Percentiles rank a stretch among this genome's conserved stretches.
phyloP scores from a whole-genome alignment of 2,113 vertebrate genomes.

The Daphoenositta chrysoptera region DNA sequence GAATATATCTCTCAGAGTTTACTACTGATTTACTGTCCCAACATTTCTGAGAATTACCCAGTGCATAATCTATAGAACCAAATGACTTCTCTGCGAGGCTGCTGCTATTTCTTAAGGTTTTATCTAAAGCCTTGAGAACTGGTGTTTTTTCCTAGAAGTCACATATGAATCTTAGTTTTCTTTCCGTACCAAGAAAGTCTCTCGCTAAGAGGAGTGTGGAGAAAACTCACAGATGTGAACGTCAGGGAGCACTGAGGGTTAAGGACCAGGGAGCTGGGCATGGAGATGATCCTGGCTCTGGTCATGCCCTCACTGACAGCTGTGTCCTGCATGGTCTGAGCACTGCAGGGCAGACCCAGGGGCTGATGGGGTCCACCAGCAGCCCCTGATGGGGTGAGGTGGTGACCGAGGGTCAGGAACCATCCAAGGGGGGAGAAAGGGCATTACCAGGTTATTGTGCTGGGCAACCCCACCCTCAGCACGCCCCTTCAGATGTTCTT shows the following conservation, averaged over 20 bases:
- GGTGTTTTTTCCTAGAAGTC: not conserved
- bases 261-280: not conserved
- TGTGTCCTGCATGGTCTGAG: not conserved
- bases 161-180: not conserved
- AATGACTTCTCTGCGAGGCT: not conserved
- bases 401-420: not conserved
- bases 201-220: not conserved
- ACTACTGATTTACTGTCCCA: conserved; percentile 46
- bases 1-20: not conserved
- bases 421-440: not conserved
- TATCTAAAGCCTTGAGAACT: conserved; percentile 15
- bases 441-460: not conserved
- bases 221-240: not conserved
- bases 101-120: conserved; percentile 31
- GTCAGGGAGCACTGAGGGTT: not conserved
- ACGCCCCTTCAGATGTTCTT: not conserved
- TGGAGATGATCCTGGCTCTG: not conserved
- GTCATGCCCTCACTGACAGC: not conserved
- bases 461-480: not conserved
- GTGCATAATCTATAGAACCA: conserved; percentile 44
- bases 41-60: conserved; percentile 36
- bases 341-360: not conserved
- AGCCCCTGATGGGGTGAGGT: not conserved
- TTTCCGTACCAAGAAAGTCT: not conserved
- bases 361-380: not conserved